Evolutionary conservation across 1,140 invertebrate species (phyloP), one percentile per base, ranked within the genome.

Genomic region (Pantala flavescens): DNA sequence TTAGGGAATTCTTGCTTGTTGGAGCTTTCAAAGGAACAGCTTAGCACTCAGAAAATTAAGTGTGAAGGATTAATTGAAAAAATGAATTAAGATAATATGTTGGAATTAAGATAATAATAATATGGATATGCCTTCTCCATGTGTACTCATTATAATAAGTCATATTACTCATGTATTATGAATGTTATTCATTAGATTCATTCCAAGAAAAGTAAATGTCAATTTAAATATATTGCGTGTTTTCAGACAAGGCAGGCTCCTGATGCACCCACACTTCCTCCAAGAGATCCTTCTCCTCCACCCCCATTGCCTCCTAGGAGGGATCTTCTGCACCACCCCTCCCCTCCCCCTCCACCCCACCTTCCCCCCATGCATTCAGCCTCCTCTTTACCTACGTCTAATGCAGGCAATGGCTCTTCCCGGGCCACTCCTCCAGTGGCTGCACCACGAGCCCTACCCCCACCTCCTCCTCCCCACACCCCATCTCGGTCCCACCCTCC

Each of bases 251-350:
- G 85, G 78, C 87, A 88, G 81, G 86, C 86, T 23, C 85, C 86
- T 23, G 87, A 88, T 77, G 85, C 87, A 49, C 87, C 87, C 2
- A 82, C 86, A 43, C 81, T 89, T 77, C 87, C 88, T 24, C 86
- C 88, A 19, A 81, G 86, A 75, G 87, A 89, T 77, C 81, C 82
- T 73, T 86, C 84, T 10, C 86, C 86, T 21, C 88, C 89, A 24
- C 89, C 88, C 2, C 86, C 86, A 73, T 80, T 89, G 73, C 88
- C 88, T 23, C 88, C 88, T 19, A 82, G 88, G 75, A 80, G 83
- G 28, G 85, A 87, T 12, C 24, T 43, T 21, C 49, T 63, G 16
- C 49, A 63, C 49, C 49, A 63, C 49, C 49, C 49, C 49, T 63
- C 49, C 12, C 49, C 49, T 1, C 49, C 49, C 12, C 49, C 49